These are phyloP conservation scores for Hemibates koningsi DNA, from an alignment of 2,113 vertebrate genomes.

Conservation along the genomic window DNA sequence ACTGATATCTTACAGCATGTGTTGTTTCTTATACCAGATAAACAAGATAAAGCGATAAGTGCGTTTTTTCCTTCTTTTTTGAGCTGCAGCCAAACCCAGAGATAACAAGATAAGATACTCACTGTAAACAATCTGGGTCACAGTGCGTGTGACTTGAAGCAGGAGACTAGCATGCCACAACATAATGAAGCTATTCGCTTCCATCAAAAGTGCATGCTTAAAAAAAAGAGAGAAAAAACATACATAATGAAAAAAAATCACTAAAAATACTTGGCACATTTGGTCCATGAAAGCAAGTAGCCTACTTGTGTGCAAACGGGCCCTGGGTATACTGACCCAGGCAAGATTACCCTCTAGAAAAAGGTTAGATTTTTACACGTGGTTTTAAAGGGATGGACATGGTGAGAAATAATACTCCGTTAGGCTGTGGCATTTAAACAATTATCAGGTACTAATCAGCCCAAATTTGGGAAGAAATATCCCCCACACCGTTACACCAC, in stretches of 20 bases:
- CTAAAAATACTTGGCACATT: not conserved
- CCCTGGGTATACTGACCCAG: not conserved
- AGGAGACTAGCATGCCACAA: not conserved
- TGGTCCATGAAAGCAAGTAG: not conserved
- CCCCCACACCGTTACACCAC: not conserved
- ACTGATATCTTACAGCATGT: not conserved
- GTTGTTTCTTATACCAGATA: not conserved
- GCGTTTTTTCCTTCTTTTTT: not conserved
- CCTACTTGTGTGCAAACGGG: not conserved
- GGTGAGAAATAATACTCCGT: not conserved
- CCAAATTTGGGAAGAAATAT: not conserved
- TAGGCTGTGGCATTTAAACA: not conserved
- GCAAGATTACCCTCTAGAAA: not conserved
- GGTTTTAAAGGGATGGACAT: not conserved
- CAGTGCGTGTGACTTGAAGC: not conserved
- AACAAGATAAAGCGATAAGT: not conserved
- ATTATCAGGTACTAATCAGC: not conserved
- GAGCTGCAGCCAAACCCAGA: not conserved
- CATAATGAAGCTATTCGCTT: not conserved
- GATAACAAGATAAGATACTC: not conserved
- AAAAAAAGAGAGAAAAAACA: not conserved
- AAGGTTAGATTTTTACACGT: not conserved
- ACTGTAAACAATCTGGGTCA: not conserved
- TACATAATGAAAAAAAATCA: fast-evolving
- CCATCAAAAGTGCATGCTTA: not conserved